Base-by-base conservation (phyloP, 2,113 vertebrate species). In the Malurus melanocephalus region DNA sequence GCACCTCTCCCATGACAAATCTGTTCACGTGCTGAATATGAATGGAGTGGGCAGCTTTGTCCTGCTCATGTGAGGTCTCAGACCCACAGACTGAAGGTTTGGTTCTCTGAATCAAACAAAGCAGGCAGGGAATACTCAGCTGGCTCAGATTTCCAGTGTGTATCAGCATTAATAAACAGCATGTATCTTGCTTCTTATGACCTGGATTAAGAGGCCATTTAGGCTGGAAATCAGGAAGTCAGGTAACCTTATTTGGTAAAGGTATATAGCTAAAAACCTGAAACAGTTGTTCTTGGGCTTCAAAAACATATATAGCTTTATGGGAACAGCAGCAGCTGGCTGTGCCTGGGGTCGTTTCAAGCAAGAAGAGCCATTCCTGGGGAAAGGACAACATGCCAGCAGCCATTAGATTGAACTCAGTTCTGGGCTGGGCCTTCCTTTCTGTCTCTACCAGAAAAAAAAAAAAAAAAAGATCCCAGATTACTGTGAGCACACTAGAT, bases 21-120 rank as follows among this genome's bases (percentile, higher is more conserved):
- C 27, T 65, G 55, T 30, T 35, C 1, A 1, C 3, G 0, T 33
- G 16, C 66, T 60, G 49, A 23, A 18, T 16, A 7, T 19, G 3
- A 11, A 7, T 13, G 17, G 27, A 7, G 4, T 35, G 53, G 15
- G 24, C 11, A 68, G 24, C 22, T 77, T 61, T 77, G 42, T 43
- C 35, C 64, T 6, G 0, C 17, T 77, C 1, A 0, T 5, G 17
- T 46, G 48, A 42, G 56, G 26, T 18, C 28, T 62, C 3, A 51
- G 46, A 14, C 3, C 28, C 13, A 16, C 1, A 12, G 26, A 8
- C 5, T 32, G 68, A 77, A n/a, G 16, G 40, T 78, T 62, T 7
- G 2, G 12, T 33, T 52, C 28, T 56, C 46, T 22, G 14, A 60
- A 30, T 28, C 26, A 62, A 52, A 64, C 4, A n/a, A 40, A 82